Evolutionary conservation across 2,888 invertebrate genomes (phyloP).

Genomic region (Tipula helvola): DNA sequence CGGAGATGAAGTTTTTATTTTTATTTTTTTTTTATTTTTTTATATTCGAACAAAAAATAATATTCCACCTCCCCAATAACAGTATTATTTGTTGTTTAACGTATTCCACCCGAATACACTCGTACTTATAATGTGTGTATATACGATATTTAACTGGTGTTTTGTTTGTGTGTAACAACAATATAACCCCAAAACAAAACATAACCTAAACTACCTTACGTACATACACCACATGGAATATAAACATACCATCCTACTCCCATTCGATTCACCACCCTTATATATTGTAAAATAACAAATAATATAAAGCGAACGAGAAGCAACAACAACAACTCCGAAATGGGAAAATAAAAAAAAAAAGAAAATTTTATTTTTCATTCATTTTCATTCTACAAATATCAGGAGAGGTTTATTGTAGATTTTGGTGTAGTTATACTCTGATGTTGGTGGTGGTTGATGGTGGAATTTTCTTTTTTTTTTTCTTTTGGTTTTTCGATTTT

Average conservation of each 20-base stretch:
- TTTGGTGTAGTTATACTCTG: not conserved
- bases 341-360: not conserved
- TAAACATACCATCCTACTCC: not conserved
- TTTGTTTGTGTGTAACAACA: not conserved
- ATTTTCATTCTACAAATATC: constrained; percentile 7
- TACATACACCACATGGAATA: not conserved
- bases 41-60: not conserved
- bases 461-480: not conserved
- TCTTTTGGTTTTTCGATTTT: not conserved
- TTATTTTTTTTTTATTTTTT: not conserved
- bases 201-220: not conserved
- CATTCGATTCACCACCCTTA: not conserved
- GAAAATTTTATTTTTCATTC: constrained; percentile 5
- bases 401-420: constrained; percentile 4
- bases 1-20: constrained; percentile 11
- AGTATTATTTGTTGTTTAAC: not conserved
- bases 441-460: not conserved
- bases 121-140: not conserved
- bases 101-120: not conserved
- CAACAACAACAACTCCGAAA: not conserved
- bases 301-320: not conserved
- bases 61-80: not conserved
- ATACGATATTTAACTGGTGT: constrained; percentile 4
- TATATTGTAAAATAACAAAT: constrained; percentile 4
- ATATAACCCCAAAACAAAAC: constrained; percentile 4